Conservation (phyloP, 2,113 vertebrate genomes). For the Eulemur rufifrons region DNA sequence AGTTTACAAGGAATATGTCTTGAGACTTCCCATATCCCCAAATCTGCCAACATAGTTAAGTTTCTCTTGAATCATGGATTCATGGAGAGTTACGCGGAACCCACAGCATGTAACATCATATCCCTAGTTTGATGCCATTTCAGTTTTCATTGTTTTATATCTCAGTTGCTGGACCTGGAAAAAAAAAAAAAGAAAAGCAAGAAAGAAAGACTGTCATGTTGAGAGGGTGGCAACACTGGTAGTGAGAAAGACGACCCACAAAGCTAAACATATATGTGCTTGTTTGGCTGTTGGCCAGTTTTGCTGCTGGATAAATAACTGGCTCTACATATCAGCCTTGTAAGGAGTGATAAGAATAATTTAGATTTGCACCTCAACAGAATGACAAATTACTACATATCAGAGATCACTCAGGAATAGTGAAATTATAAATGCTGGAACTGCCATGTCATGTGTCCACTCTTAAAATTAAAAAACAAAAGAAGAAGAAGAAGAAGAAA, state of each 20-base stretch:
- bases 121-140: neutral
- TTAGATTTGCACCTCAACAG: neutral
- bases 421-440: neutral
- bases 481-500: too few species aligned
- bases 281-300: neutral
- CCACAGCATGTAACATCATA: neutral
- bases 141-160: neutral
- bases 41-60: neutral
- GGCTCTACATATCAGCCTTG: neutral
- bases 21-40: neutral
- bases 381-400: neutral
- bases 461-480: neutral
- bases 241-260: neutral
- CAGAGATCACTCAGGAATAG: neutral
- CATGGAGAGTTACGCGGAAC: neutral
- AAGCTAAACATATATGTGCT: too few species aligned
- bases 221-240: neutral
- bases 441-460: neutral
- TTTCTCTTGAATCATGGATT: neutral
- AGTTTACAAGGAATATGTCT: neutral
- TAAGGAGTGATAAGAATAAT: neutral
- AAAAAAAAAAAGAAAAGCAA: neutral
- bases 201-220: neutral
- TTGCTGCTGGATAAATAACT: neutral
- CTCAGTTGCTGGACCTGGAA: neutral